Percentiles rank a stretch among this genome's conserved stretches.
phyloP scores from a whole-genome alignment of 2,888 invertebrate species.

The Marasmarcha lunaedactyla region DNA sequence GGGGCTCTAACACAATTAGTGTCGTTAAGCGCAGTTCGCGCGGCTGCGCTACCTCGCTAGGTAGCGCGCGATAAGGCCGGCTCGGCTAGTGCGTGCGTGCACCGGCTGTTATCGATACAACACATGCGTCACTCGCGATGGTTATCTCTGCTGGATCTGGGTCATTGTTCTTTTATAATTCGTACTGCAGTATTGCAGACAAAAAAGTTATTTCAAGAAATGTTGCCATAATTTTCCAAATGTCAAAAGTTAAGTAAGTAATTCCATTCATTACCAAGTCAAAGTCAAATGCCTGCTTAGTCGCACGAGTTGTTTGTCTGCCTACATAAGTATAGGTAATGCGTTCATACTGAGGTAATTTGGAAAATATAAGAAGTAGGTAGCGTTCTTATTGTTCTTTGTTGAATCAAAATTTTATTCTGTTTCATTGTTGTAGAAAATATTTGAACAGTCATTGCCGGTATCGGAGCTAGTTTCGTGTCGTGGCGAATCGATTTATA shows the following conservation, averaged over 20 bases:
- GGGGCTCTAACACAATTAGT: conserved; percentile 43
- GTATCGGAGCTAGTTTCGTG: not conserved
- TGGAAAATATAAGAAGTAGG: too few relatives aligned
- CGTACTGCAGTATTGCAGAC: conserved; percentile 24
- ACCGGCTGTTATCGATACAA: conserved; percentile 63
- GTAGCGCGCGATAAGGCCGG: conserved; percentile 22
- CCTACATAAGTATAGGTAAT: too few relatives aligned
- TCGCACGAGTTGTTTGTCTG: too few relatives aligned
- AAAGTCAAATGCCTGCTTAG: too few relatives aligned
- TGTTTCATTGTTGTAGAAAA: too few relatives aligned
- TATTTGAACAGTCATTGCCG: too few relatives aligned
- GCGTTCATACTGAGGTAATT: too few relatives aligned
- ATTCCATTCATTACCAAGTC: too few relatives aligned
- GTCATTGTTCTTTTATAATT: conserved; percentile 66
- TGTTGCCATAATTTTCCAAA: conserved; percentile 10
- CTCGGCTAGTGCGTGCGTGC: conserved; percentile 39
- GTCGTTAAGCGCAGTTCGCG: conserved; percentile 5
- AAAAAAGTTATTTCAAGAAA: conserved; percentile 15
- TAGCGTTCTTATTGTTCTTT: too few relatives aligned
- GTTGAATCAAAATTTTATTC: too few relatives aligned
- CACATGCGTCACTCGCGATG: conserved; percentile 62
- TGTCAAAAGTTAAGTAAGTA: conserved; percentile 7
- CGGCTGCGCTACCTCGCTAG: conserved; percentile 26
- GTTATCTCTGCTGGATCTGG: conserved; percentile 64
- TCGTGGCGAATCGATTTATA: conserved; percentile 40